Conservation (phyloP, 1,140 invertebrate species). For the Platyscapa corneri region DNA sequence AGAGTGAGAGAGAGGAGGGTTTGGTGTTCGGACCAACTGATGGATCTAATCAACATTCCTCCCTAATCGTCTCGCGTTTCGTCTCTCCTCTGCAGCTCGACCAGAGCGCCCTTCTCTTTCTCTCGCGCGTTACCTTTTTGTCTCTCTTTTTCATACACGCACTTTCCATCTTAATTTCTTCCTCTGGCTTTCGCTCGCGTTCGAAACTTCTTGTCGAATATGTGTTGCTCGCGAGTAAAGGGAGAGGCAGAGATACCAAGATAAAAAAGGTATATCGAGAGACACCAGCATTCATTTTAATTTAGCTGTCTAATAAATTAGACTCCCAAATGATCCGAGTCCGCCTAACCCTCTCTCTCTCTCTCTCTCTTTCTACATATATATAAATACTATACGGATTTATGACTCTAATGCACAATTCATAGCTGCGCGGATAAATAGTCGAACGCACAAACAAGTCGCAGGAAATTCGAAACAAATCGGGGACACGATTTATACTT, state of each 20-base stretch:
- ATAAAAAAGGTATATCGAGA: neutral
- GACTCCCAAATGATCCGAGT: conserved; percentile 67
- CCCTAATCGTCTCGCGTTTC: conserved; percentile 63
- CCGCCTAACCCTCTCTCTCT: too few relatives aligned
- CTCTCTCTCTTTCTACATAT: too few relatives aligned
- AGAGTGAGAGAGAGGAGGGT: neutral
- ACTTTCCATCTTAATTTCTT: conserved; percentile 49
- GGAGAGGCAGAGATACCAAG: neutral
- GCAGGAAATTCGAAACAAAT: neutral
- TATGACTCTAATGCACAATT: neutral
- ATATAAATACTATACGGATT: neutral
- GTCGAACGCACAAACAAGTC: neutral
- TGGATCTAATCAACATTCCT: conserved; percentile 72
- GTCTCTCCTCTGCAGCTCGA: conserved; percentile 40
- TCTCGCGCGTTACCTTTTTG: conserved; percentile 47
- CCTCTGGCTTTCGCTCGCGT: conserved; percentile 28
- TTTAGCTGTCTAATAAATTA: conserved; percentile 70
- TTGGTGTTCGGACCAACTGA: conserved; percentile 61
- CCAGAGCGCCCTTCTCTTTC: neutral
- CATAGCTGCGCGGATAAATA: too few relatives aligned
- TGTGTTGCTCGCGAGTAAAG: neutral
- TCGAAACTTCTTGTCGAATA: conserved; percentile 14
- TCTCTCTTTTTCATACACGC: conserved; percentile 39
- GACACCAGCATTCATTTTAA: conserved; percentile 63
- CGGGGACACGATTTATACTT: neutral